phyloP scores from a whole-genome alignment of 2,113 vertebrate species.

The Alligator sinensis region DNA sequence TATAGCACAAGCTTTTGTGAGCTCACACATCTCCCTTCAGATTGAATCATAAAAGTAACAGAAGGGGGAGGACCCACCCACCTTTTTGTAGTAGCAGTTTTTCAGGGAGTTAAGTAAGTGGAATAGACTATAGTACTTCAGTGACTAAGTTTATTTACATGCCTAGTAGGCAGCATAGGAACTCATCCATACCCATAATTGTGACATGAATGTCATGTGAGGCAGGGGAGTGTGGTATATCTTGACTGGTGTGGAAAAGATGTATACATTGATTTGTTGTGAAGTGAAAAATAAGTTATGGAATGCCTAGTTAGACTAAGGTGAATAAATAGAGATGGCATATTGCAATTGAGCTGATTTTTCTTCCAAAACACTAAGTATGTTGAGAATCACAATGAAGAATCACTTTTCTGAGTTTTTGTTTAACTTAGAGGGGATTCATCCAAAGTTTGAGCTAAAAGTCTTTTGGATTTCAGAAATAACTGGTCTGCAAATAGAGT shows the following conservation, averaged over 20 bases:
- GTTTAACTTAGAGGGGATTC: neutral
- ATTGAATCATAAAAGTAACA: no score
- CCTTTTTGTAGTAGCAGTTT: no score
- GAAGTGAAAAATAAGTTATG: neutral
- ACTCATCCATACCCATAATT: neutral
- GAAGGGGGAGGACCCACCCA: no score
- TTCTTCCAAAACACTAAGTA: neutral
- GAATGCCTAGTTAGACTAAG: neutral
- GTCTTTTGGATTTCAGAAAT: conserved; percentile 5
- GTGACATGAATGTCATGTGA: neutral
- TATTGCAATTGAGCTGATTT: neutral
- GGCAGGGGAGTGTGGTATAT: neutral
- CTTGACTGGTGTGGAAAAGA: neutral
- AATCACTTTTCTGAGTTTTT: neutral
- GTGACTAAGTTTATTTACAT: no score
- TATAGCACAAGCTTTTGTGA: no score
- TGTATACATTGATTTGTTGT: neutral
- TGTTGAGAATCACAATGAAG: neutral
- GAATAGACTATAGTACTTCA: no score
- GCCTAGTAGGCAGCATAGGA: no score
- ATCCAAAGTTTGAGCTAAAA: neutral
- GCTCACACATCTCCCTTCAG: no score
- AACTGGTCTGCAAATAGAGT: neutral
- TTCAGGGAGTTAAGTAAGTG: no score
- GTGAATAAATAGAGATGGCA: neutral